Evolutionary conservation across 2,113 vertebrate genomes (phyloP), one percentile per base, ranked within the genome.

Genomic region (Trochalopteron elliotii): DNA sequence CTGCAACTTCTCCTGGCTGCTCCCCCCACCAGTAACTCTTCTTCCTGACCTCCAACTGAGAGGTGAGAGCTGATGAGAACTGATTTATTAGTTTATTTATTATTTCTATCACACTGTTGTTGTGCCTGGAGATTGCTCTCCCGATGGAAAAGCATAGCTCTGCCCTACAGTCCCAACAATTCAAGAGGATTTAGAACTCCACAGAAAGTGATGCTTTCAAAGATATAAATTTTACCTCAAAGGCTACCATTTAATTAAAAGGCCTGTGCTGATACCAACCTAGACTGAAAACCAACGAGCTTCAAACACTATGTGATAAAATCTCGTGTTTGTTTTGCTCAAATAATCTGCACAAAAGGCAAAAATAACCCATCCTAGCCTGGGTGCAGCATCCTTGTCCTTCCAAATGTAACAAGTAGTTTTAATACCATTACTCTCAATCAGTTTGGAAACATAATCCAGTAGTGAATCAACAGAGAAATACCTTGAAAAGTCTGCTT

Each of bases 401-500:
- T 52, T 71, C 55, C 3, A 0, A 2, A 13, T 6, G 10, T 5
- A 45, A 52, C 7, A 39, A 45, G 60, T 0, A 24, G 37, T 25
- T 81, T 74, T 42, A 25, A 17, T 35, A 22, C 57, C 27, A 0
- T 15, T 22, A 37, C 33, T 35, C 40, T 56, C 44, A n/a, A 8
- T 31, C 35, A 15, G 23, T 12, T 28, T 5, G 27, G 59, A 50
- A 79, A 64, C 5, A 3, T 5, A 56, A 83, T 16, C 23, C 75
- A 71, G 22, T 23, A 33, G 18, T 3, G 10, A 59, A 60, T 13
- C 10, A 3, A 39, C 19, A 69, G 18, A 61, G 30, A 49, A 15
- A 50, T 4, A 42, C 30, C n/a, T 65, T 49, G 30, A 68, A 50
- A 86, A 30, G 5, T 55, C 44, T 77, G 57, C 33, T 45, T 59